Evolutionary conservation across 1,140 invertebrate genomes (phyloP).

Genomic region (Heliconius congener): DNA sequence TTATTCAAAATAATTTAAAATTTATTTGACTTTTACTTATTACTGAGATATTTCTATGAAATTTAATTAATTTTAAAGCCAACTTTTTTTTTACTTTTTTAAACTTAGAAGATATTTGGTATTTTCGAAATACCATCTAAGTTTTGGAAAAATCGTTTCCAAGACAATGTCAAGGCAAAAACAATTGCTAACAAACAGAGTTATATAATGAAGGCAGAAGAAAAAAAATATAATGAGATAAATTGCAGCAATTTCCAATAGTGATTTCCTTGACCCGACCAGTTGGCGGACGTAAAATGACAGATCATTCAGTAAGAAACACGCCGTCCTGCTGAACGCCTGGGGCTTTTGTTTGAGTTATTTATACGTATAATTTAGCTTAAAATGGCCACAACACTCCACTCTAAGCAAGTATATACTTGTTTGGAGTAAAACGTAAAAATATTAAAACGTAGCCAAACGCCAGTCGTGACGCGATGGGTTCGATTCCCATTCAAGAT

Average conservation of each 20-base stretch:
- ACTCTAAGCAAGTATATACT: too few relatives aligned
- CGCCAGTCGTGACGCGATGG: too few relatives aligned
- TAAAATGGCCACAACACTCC: not conserved
- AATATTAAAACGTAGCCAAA: too few relatives aligned
- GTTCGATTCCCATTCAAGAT: too few relatives aligned
- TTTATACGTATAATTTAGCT: slow-evolving; percentile 1
- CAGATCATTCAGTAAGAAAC: slow-evolving; percentile 6
- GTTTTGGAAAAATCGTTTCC: not conserved
- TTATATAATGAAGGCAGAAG: slow-evolving; percentile 22
- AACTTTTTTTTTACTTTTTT: not conserved
- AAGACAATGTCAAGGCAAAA: slow-evolving; percentile 23
- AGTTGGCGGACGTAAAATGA: slow-evolving; percentile 25
- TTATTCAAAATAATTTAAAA: too few relatives aligned
- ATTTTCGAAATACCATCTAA: not conserved
- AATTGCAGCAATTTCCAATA: slow-evolving; percentile 31
- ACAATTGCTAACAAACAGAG: slow-evolving; percentile 13
- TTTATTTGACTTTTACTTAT: too few relatives aligned
- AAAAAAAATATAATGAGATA: slow-evolving; percentile 32
- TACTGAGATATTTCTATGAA: not conserved
- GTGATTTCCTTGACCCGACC: slow-evolving; percentile 22
- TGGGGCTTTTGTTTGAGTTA: not conserved
- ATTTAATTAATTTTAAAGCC: not conserved
- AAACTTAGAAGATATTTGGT: not conserved
- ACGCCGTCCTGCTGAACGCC: not conserved
- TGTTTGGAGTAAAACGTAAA: too few relatives aligned